Evolutionary conservation across 2,113 vertebrate species (phyloP), one percentile per base, ranked within the genome.

Genomic region (Regulus satrapa): DNA sequence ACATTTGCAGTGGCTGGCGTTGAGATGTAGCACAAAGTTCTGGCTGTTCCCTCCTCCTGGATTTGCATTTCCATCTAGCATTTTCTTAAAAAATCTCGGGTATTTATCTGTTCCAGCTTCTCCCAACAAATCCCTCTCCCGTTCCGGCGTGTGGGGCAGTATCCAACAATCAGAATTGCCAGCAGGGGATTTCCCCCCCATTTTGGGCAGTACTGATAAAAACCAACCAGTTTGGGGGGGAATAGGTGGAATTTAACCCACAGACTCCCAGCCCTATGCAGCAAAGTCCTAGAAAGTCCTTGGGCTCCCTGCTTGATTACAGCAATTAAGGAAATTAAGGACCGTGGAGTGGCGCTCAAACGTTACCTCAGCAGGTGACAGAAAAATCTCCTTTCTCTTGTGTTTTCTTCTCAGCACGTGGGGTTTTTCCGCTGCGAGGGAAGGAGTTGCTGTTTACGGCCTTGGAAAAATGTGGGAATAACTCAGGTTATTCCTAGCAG

Each of bases 381-480:
- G 64, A 63, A 26, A n/a, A 78, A 40, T 69, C 43, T 68, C 64
- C 51, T 84, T 91, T 73, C 59, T 46, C 76, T 89, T 43, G 15
- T 6, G 11, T 59, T 92, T 81, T 71, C 59, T 45, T 87, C 88
- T 56, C 91, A 61, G 68, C 76, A 46, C 1, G 19, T 8, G 0
- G 2, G 12, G 51, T 5, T 62, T 77, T 43, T 52, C 40, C 1
- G 31, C 32, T 51, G 55, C 64, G 12, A 18, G 84, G 72, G n/a
- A 78, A 51, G 76, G 40, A 86, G 59, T 21, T 84, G 77, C 86
- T 91, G 25, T 95, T 84, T 78, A 6, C 68, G 55, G 88, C 32
- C n/a, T n/a, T n/a, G n/a, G n/a, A n/a, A n/a, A n/a, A n/a, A n/a
- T n/a, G n/a, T n/a, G n/a, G n/a, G n/a, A n/a, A n/a, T n/a, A n/a